phyloP scores from a whole-genome alignment of 2,797 vertebrate species.

The Pangasius djambal region DNA sequence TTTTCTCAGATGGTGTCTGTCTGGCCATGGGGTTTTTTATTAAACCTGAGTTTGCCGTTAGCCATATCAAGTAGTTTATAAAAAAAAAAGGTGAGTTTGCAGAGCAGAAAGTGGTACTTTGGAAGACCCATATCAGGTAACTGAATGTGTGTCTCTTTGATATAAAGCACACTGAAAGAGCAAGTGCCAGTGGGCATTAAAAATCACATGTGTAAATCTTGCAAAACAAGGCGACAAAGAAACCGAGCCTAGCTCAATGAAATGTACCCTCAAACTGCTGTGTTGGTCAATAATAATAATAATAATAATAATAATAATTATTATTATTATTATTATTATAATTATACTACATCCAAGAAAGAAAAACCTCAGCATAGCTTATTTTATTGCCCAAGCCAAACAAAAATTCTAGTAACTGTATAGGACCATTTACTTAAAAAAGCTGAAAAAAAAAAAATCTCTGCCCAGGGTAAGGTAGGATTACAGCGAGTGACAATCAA shows the following conservation, averaged over 20 bases:
- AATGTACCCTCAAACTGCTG: neutral
- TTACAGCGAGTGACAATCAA: constrained; percentile 53
- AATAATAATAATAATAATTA: neutral
- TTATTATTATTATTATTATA: neutral
- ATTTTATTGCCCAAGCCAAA: neutral
- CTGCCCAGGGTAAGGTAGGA: constrained; percentile 41
- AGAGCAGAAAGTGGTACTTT: constrained; percentile 5
- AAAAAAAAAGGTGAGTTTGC: constrained; percentile 23
- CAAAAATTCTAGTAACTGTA: neutral
- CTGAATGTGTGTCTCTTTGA: constrained; percentile 21
- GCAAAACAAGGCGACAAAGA: neutral
- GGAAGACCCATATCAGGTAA: constrained; percentile 22
- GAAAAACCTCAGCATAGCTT: neutral
- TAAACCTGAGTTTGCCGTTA: constrained; percentile 34
- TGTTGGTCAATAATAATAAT: neutral
- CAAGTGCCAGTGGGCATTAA: constrained; percentile 6
- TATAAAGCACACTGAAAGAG: constrained; percentile 11
- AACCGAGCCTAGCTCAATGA: neutral
- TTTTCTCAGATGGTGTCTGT: constrained; percentile 46
- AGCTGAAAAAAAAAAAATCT: constrained; percentile 24
- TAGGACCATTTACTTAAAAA: neutral
- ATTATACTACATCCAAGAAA: neutral
- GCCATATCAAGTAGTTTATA: constrained; percentile 28
- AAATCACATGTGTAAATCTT: constrained; percentile 13
- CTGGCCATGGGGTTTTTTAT: constrained; percentile 38